Conservation (phyloP, 2,797 vertebrate species). For the Cottoperca gobio region DNA sequence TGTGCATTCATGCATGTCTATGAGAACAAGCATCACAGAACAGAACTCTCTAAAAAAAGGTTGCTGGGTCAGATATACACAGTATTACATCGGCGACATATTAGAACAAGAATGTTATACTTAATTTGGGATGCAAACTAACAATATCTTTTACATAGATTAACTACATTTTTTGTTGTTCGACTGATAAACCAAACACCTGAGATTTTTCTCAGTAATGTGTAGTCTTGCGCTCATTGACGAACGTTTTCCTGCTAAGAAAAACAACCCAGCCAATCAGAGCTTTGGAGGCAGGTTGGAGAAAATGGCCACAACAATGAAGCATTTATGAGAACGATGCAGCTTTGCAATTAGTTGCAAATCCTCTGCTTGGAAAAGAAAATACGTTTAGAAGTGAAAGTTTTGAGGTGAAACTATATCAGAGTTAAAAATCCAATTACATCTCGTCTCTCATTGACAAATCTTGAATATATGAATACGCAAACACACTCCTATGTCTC, state of each 20-base stretch:
- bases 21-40: constrained; percentile 13
- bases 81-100: not conserved
- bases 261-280: not conserved
- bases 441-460: not conserved
- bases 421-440: too few relatives aligned
- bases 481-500: not conserved
- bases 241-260: not conserved
- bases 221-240: not conserved
- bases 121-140: constrained; percentile 1
- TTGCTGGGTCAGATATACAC: not conserved
- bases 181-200: too few relatives aligned
- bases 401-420: too few relatives aligned
- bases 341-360: too few relatives aligned
- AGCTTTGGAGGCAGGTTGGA: not conserved
- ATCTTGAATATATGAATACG: not conserved
- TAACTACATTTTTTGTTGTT: too few relatives aligned
- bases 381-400: too few relatives aligned
- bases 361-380: too few relatives aligned
- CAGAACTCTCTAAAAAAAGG: constrained; percentile 34
- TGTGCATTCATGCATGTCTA: constrained; percentile 6
- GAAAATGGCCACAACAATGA: too few relatives aligned
- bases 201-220: too few relatives aligned
- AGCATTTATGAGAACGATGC: too few relatives aligned
- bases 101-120: not conserved
- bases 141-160: not conserved